These are phyloP conservation scores for Drosophila vallismaia DNA, from an alignment of 2,888 invertebrate genomes.

Conservation along the genomic window DNA sequence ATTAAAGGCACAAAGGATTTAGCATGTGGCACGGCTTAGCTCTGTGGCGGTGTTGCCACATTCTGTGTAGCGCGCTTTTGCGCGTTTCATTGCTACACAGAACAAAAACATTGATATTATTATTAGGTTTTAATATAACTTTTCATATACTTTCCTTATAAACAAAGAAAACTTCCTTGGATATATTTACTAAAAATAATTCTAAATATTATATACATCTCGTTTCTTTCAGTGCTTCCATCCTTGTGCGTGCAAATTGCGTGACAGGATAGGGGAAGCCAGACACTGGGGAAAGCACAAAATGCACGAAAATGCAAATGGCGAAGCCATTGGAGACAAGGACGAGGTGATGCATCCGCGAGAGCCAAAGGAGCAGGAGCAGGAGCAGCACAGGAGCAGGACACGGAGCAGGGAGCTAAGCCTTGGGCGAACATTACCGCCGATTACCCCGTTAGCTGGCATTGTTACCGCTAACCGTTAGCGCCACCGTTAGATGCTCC, in stretches of 20 bases:
- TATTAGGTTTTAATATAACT: too few relatives aligned
- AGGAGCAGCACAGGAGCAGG: constrained; percentile 7
- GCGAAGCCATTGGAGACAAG: constrained; percentile 4
- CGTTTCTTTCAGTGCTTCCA: constrained; percentile 16
- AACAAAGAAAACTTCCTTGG: too few relatives aligned
- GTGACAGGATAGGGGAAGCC: constrained; percentile 4
- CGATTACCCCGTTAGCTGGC: constrained; percentile 65
- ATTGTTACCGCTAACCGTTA: not conserved
- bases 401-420: constrained; percentile 45
- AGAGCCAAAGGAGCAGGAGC: not conserved
- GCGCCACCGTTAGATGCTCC: constrained; percentile 51
- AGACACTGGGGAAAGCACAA: not conserved
- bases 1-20: constrained; percentile 78
- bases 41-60: constrained; percentile 57
- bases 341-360: constrained; percentile 1
- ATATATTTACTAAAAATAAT: too few relatives aligned
- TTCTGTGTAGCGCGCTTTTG: not conserved
- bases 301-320: constrained; percentile 27
- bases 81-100: not conserved
- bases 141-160: too few relatives aligned
- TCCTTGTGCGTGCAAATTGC: constrained; percentile 74
- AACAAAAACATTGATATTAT: not conserved
- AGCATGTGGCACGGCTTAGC: constrained; percentile 75
- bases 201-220: not conserved
- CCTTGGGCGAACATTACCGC: constrained; percentile 74